Conservation (phyloP, 2,888 invertebrate species). For the Antheraea assamensis region DNA sequence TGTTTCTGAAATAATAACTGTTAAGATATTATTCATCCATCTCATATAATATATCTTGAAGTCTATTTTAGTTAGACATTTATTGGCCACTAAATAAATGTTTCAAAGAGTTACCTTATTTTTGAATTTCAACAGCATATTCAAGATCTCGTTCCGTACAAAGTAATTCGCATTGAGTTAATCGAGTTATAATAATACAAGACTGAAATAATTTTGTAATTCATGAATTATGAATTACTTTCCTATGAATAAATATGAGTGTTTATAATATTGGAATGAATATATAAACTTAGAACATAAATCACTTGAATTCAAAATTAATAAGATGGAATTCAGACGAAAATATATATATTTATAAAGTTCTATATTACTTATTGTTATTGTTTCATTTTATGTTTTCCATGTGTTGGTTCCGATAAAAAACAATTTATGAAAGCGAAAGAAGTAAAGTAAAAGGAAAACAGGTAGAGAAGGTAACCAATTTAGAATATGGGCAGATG, state of each 20-base stretch:
- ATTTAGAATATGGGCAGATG: too few species aligned
- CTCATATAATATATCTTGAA: background rate
- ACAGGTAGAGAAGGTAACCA: too few species aligned
- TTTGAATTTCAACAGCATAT: conserved; percentile 19
- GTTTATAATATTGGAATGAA: background rate
- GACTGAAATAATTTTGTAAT: conserved; percentile 24
- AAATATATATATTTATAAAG: background rate
- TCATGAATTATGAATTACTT: conserved; percentile 22
- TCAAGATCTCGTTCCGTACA: conserved; percentile 23
- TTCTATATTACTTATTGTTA: background rate
- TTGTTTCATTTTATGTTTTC: too few species aligned
- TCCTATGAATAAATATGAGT: conserved; percentile 15
- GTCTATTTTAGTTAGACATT: background rate
- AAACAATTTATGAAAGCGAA: too few species aligned
- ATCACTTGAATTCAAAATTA: background rate
- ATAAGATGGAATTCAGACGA: background rate
- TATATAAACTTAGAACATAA: background rate
- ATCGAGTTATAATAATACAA: conserved; percentile 24
- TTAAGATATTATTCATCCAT: background rate
- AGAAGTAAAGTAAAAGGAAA: too few species aligned
- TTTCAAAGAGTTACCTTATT: background rate
- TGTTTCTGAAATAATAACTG: background rate
- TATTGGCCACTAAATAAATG: background rate
- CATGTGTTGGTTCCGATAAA: too few species aligned
- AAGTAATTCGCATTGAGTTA: conserved; percentile 27